Conservation (phyloP, 2,113 vertebrate genomes). For the Eurystomus gularis region DNA sequence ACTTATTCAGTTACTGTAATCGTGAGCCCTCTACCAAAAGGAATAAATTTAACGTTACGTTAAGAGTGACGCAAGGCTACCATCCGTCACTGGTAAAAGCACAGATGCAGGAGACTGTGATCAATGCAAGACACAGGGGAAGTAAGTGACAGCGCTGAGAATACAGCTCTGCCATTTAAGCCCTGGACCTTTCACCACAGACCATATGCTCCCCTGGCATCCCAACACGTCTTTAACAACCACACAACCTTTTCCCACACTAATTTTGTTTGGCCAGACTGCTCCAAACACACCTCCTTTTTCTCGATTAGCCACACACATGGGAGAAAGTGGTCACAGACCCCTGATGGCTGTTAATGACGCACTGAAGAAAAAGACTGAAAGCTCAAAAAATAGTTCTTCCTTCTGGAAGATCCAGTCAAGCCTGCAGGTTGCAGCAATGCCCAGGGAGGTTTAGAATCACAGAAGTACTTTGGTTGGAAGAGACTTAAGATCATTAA, state of each 20-base stretch:
- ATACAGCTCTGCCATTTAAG: background rate
- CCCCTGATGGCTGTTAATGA: background rate
- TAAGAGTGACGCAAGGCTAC: background rate
- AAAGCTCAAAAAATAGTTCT: background rate
- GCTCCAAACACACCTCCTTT: slow-evolving; percentile 21
- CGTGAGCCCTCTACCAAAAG: background rate
- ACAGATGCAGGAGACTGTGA: background rate
- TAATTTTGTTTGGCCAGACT: background rate
- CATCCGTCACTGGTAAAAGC: background rate
- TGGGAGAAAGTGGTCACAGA: background rate
- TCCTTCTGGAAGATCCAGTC: background rate
- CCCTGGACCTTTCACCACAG: slow-evolving; percentile 9
- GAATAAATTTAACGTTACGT: background rate
- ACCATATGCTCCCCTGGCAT: slow-evolving; percentile 48
- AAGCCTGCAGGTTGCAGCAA: background rate
- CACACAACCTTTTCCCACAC: slow-evolving; percentile 33
- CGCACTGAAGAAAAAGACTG: background rate
- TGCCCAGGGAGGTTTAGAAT: fast-evolving
- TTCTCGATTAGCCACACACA: background rate
- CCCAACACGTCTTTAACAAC: slow-evolving; percentile 4
- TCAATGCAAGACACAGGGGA: background rate
- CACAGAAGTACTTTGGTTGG: background rate
- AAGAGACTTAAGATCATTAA: too few species aligned
- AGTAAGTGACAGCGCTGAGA: background rate
- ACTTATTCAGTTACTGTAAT: background rate